Conservation (phyloP, 2,888 invertebrate species). For the Drosophila peninsularis region DNA sequence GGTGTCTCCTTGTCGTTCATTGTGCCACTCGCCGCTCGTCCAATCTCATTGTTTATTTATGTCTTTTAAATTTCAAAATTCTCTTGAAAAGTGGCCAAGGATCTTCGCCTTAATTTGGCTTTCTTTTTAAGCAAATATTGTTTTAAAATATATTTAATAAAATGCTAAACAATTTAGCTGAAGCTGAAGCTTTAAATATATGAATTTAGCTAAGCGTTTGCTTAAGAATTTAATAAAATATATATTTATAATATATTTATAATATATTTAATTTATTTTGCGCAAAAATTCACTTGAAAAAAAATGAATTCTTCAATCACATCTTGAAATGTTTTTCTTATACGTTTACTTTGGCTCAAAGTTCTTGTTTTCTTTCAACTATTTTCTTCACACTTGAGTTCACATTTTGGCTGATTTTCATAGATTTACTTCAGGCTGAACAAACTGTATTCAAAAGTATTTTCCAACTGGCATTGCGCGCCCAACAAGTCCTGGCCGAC, state of each 20-base stretch:
- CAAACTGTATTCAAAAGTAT: conserved; percentile 17
- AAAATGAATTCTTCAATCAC: neutral
- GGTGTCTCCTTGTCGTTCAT: conserved; percentile 68
- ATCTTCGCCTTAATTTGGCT: neutral
- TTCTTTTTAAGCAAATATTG: neutral
- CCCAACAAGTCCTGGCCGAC: conserved; percentile 48
- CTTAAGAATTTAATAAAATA: conserved; percentile 1
- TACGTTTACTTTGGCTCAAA: neutral
- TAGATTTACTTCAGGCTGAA: conserved; percentile 20
- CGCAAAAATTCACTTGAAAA: neutral
- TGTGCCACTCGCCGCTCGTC: neutral
- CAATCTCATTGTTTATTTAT: conserved; percentile 8
- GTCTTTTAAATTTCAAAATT: neutral
- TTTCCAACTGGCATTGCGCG: conserved; percentile 1
- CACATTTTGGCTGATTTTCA: conserved; percentile 6
- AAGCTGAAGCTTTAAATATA: neutral
- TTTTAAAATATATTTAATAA: conserved; percentile 1
- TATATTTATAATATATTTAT: neutral
- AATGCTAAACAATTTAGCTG: conserved; percentile 1
- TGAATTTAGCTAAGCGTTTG: neutral
- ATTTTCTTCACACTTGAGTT: neutral
- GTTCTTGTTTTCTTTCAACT: neutral
- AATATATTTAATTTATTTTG: neutral
- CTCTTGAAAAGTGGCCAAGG: neutral
- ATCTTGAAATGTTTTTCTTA: neutral